Evolutionary conservation across 2,113 vertebrate genomes (phyloP).

Genomic region (Ancistrus triradiatus): DNA sequence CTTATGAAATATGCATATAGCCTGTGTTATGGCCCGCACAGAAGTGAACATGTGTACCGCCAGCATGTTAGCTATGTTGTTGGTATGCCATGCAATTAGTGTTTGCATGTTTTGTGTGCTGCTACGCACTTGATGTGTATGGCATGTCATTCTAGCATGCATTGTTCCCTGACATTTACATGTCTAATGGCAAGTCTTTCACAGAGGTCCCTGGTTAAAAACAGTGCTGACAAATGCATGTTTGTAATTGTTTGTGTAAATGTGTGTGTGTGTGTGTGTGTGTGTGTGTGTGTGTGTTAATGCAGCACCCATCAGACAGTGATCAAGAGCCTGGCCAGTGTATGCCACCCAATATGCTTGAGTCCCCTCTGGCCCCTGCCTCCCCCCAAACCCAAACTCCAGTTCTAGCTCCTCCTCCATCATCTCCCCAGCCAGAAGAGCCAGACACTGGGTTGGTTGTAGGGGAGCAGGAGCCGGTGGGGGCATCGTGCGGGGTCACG

Average conservation of each 20-base stretch:
- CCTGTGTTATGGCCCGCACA: conserved; percentile 39
- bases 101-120: conserved; percentile 32
- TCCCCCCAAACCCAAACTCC: conserved; percentile 50
- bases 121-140: conserved; percentile 44
- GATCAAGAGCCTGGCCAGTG: conserved; percentile 63
- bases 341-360: conserved; percentile 53
- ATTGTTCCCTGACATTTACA: conserved; percentile 47
- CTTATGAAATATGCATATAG: conserved; percentile 56
- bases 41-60: conserved; percentile 43
- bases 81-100: neutral
- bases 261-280: no score
- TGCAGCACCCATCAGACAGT: conserved; percentile 74
- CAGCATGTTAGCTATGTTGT: conserved; percentile 16
- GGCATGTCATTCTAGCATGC: conserved; percentile 66
- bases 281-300: conserved; percentile 70
- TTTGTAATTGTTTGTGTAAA: conserved; percentile 58
- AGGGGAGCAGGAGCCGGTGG: conserved; percentile 59
- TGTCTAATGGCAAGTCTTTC: conserved; percentile 42
- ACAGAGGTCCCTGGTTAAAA: conserved; percentile 35
- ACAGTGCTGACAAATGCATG: conserved; percentile 56
- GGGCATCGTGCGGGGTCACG: conserved; percentile 58
- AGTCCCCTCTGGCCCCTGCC: conserved; percentile 60
- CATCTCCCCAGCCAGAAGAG: conserved; percentile 53
- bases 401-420: conserved; percentile 36
- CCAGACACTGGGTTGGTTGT: conserved; percentile 51